These are phyloP conservation scores for Loxodonta africana DNA, from an alignment of 2,113 vertebrate species.

Conservation along the genomic window DNA sequence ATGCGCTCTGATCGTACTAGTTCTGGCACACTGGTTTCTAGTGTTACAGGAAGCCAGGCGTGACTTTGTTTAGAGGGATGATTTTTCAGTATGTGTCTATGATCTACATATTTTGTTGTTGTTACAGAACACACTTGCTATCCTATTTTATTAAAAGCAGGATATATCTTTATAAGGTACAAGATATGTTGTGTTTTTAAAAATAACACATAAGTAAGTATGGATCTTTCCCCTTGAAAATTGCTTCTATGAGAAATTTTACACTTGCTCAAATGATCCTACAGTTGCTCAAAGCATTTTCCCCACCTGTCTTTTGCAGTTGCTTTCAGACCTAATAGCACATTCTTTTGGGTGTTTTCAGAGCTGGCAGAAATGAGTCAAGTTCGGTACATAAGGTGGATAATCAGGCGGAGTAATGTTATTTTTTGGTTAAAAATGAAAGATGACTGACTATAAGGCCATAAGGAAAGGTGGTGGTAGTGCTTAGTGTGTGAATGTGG, in stretches of 20 bases:
- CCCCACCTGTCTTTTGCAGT: not conserved
- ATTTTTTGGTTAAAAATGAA: not conserved
- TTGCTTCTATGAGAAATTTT: slow-evolving; percentile 24
- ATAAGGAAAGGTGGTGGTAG: not conserved
- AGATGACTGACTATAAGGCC: not conserved
- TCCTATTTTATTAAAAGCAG: not conserved
- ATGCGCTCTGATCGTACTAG: not conserved
- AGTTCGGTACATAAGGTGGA: not conserved
- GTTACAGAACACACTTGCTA: not conserved
- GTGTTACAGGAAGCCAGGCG: not conserved
- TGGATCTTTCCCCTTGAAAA: not conserved
- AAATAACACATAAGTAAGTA: not conserved
- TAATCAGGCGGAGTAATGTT: not conserved
- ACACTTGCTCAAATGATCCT: not conserved
- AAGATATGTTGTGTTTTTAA: not conserved
- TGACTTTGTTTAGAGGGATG: not conserved
- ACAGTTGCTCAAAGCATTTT: slow-evolving; percentile 10
- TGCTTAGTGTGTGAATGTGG: not conserved
- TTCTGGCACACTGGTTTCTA: not conserved
- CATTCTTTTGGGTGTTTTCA: not conserved
- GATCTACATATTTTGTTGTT: not conserved
- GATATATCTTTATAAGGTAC: not conserved
- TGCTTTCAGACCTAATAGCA: not conserved
- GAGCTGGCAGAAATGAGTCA: slow-evolving; percentile 24
- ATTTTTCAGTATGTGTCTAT: not conserved